Evolutionary conservation across 2,797 vertebrate species (phyloP), one percentile per base, ranked within the genome.

Genomic region (Eremophila alpestris): DNA sequence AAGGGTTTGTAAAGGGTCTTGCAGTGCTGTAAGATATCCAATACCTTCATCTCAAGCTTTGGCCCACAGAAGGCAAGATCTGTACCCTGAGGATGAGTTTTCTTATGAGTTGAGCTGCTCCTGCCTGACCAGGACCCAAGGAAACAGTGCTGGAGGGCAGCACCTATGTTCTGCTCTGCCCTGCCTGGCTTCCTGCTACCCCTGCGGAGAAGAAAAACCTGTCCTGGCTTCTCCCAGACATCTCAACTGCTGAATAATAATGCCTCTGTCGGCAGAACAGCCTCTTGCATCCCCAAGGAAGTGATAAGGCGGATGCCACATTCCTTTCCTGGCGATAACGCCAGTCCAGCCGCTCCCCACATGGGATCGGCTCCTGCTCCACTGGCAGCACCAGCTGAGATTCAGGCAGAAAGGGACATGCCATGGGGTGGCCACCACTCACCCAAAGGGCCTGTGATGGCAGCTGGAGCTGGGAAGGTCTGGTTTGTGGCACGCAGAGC

Each of bases 271-370:
- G 74, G 70, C 67, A 79, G 70, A 84, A 77, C 1, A 2, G 78
- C 76, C 73, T 74, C 84, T 79, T 41, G 2, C 54, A 87, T 54
- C 46, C 85, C 68, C 4, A 14, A 83, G 86, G 86, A 93, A 94
- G 76, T 0, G 70, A 94, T 83, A 95, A 93, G 87, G 84, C 0
- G 0, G 52, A 58, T 63, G 71, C 63, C 67, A 48, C 84, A 65
- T 93, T 96, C 92, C 86, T 89, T 26, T 74, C 63, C 59, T 2
- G 1, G 34, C 2, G 52, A 83, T 78, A 91, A 85, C 1, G 0
- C 16, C 6, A 5, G 46, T 54, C 43, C 30, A 65, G 34, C 30
- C 1, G 0, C 18, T 41, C 54, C 24, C 43, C 6, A 9, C 0
- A 0, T 5, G 10, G 81, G 43, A 68, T 29, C 7, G 0, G 43